Conservation (phyloP, 2,888 invertebrate species). For the Theretra japonica region DNA sequence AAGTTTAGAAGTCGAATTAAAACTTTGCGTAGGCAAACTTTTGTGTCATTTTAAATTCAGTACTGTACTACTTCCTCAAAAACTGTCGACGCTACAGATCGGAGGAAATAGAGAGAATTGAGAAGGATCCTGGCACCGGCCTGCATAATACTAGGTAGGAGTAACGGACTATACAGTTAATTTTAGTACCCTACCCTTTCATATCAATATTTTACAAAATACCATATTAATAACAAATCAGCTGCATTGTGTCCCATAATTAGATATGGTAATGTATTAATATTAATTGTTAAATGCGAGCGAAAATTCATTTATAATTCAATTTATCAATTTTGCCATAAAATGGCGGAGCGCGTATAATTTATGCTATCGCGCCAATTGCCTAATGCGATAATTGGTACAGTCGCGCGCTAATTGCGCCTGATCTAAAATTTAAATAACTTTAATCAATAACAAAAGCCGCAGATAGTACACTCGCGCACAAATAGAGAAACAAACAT, state of each 20-base stretch:
- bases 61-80: too few relatives aligned
- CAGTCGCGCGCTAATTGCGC: constrained; percentile 26
- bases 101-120: too few relatives aligned
- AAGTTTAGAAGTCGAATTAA: too few relatives aligned
- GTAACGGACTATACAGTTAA: too few relatives aligned
- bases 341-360: constrained; percentile 10
- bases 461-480: constrained; percentile 15
- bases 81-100: too few relatives aligned
- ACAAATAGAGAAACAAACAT: constrained; percentile 14
- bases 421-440: constrained; percentile 31
- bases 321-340: constrained; percentile 18
- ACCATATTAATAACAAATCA: neutral
- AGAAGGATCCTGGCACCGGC: too few relatives aligned
- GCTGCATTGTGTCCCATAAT: neutral
- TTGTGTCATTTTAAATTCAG: too few relatives aligned
- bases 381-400: constrained; percentile 28
- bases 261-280: constrained; percentile 1
- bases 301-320: constrained; percentile 25
- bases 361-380: constrained; percentile 25
- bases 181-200: neutral
- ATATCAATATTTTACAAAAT: neutral
- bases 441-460: constrained; percentile 27
- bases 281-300: neutral
- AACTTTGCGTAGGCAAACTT: too few relatives aligned
- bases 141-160: too few relatives aligned